phyloP scores from a whole-genome alignment of 2,797 vertebrate genomes.

The Gallinago nigripennis region DNA sequence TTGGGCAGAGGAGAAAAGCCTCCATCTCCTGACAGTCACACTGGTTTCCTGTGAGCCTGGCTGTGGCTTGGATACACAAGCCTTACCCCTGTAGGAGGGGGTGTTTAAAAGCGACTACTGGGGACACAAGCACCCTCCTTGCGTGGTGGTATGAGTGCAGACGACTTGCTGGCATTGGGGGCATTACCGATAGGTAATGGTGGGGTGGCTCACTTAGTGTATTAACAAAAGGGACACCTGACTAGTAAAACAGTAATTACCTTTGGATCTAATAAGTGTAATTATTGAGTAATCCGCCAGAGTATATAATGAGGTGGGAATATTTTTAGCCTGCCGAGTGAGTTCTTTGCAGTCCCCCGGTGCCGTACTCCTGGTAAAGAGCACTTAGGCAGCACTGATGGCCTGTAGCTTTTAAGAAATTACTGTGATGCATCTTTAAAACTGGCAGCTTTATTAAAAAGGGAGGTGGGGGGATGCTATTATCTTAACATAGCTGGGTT shows the following conservation, averaged over 20 bases:
- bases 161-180: neutral
- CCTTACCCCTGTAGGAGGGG: rapidly evolving
- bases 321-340: neutral
- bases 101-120: rapidly evolving
- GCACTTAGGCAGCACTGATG: conserved; percentile 28
- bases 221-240: neutral
- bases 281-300: conserved; percentile 31
- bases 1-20: neutral
- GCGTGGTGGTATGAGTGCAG: neutral
- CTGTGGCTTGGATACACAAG: neutral
- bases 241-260: conserved; percentile 19
- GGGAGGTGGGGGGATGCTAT: conserved; percentile 9
- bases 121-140: neutral
- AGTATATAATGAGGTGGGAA: conserved; percentile 29
- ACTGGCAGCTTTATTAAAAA: conserved; percentile 55
- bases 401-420: conserved; percentile 51
- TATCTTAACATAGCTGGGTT: neutral
- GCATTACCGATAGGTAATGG: neutral
- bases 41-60: neutral
- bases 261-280: neutral
- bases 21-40: neutral
- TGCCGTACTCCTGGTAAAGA: neutral
- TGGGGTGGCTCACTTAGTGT: neutral
- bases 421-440: conserved; percentile 34
- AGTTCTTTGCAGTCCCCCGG: neutral